Evolutionary conservation across 2,888 invertebrate species (phyloP), one percentile per base, ranked within the genome.

Genomic region (Yponomeuta malinellus): DNA sequence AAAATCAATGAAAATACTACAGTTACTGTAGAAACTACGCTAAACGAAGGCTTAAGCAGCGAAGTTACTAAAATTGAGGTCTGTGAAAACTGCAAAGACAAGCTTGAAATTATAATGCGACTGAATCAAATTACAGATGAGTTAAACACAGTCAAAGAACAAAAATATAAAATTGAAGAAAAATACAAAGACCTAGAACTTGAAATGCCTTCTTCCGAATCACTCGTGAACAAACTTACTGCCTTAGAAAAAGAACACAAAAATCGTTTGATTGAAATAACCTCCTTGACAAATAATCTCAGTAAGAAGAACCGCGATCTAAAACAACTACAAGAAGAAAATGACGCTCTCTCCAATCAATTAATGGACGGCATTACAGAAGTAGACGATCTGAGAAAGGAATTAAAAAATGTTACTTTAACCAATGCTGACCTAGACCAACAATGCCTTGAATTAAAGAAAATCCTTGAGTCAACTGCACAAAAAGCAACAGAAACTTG

Each of bases 321-420:
- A 33, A 76, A 81, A 71, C 79, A 77, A 43, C 81, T 94, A 72
- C 93, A 93, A 81, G 82, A 83, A 15, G 93, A 94, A 81, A 91
- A 93, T 76, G 92, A 93, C 74, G 83, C 85, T 68, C 81, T 95
- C 37, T 94, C 95, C 0, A 92, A 87, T 63, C 90, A 93, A 79
- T 75, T 95, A 2, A 92, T 94, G 83, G 94, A 94, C 68, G 91
- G 83, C 72, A 86, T 94, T 70, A 90, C 93, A 71, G 94, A 94
- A 74, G 84, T 83, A 29, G 93, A 94, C 70, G 78, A 81, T 48
- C 81, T 94, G 3, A 92, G 84, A 72, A 83, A 84, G 73, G 84
- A 89, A 75, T 73, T 91, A n/a, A 76, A 83, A 59, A 74, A 48
- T 43, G 69, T 87, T 33, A 87, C 79, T 76, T 75, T 75, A 59